phyloP scores from a whole-genome alignment of 2,888 invertebrate species.

The Podabrus alpinus region DNA sequence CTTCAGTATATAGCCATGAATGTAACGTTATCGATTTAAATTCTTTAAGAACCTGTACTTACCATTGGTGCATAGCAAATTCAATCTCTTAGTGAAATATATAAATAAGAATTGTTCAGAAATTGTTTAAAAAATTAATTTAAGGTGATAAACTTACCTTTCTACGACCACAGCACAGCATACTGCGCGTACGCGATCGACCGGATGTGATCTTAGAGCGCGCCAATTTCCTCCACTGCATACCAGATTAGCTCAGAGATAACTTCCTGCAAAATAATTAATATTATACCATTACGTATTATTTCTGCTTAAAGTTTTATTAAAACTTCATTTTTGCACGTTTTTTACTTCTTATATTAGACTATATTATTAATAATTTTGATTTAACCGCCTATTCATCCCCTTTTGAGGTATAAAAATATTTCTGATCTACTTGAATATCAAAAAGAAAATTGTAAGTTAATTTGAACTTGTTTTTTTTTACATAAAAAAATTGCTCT shows the following conservation, averaged over 20 bases:
- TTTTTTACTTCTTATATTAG: neutral
- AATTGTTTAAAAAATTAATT: neutral
- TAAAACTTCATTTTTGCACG: neutral
- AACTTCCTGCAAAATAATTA: conserved; percentile 55
- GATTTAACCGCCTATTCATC: neutral
- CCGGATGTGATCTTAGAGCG: conserved; percentile 64
- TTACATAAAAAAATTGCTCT: too few species aligned
- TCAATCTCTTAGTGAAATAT: neutral
- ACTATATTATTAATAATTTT: neutral
- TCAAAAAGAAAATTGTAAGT: too few species aligned
- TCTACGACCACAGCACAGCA: conserved; percentile 95
- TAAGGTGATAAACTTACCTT: conserved; percentile 69
- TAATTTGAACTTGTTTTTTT: too few species aligned
- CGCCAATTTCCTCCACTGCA: conserved; percentile 86
- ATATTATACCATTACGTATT: neutral
- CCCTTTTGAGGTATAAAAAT: too few species aligned
- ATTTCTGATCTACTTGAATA: too few species aligned
- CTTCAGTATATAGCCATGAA: conserved; percentile 14
- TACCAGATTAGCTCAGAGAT: conserved; percentile 69
- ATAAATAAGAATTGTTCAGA: neutral
- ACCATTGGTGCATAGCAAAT: neutral
- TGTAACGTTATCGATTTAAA: conserved; percentile 3
- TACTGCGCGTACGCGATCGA: conserved; percentile 81
- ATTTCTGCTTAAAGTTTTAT: neutral
- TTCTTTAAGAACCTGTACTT: neutral